Conservation (phyloP, 1,140 invertebrate species). For the Asobara japonica region DNA sequence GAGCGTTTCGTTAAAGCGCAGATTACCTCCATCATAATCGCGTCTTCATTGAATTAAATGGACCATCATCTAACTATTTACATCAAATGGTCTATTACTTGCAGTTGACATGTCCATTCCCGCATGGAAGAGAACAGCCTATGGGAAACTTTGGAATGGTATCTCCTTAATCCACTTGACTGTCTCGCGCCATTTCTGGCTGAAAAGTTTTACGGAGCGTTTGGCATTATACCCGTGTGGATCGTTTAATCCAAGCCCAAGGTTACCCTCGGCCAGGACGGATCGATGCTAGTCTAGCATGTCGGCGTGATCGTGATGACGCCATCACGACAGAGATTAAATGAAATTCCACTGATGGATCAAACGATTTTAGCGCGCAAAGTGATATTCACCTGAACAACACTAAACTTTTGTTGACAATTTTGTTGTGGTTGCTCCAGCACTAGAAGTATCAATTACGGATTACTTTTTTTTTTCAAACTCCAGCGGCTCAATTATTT, state of each 20-base stretch:
- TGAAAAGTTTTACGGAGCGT: slow-evolving; percentile 20
- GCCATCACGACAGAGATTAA: slow-evolving; percentile 25
- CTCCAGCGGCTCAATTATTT: too few relatives aligned
- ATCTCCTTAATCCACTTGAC: slow-evolving; percentile 29
- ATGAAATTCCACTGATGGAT: slow-evolving; percentile 11
- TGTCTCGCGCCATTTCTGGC: background rate
- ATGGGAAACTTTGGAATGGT: too few relatives aligned
- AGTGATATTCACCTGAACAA: slow-evolving; percentile 6
- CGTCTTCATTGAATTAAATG: too few relatives aligned
- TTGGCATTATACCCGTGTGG: background rate
- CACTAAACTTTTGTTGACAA: background rate
- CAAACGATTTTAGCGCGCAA: slow-evolving; percentile 5
- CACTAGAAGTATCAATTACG: too few relatives aligned
- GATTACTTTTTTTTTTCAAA: too few relatives aligned
- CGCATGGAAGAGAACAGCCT: background rate
- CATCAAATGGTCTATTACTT: too few relatives aligned
- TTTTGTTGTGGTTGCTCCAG: background rate
- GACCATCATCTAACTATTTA: too few relatives aligned
- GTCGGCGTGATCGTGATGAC: slow-evolving; percentile 11
- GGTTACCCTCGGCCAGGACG: background rate
- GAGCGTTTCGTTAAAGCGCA: too few relatives aligned
- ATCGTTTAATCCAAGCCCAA: slow-evolving; percentile 24
- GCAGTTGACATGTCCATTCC: too few relatives aligned
- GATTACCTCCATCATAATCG: too few relatives aligned
- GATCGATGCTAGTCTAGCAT: slow-evolving; percentile 24